Evolutionary conservation across 1,140 invertebrate genomes (phyloP).

Genomic region (Himalopsyche phryganea): DNA sequence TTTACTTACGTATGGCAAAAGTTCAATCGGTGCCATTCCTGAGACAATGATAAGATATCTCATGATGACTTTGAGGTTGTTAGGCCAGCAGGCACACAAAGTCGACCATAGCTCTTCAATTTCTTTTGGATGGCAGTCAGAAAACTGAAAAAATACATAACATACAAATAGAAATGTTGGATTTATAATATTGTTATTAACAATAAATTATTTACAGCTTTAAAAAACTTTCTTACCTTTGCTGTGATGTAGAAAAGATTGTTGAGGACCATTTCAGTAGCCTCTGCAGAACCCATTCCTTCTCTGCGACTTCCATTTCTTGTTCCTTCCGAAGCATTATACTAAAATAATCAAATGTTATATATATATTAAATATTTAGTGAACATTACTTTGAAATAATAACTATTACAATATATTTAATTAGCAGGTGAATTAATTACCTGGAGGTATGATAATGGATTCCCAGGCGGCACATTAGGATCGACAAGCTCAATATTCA

Average conservation of each 20-base stretch:
- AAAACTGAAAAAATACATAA: slow-evolving; percentile 70
- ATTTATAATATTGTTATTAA: too few relatives aligned
- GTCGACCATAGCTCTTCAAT: slow-evolving; percentile 95
- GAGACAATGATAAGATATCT: slow-evolving; percentile 96
- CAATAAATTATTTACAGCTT: background rate
- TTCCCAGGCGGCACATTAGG: slow-evolving; percentile 87
- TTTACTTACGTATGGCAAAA: slow-evolving; percentile 79
- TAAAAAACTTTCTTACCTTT: slow-evolving; percentile 61
- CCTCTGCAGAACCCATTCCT: slow-evolving; percentile 95
- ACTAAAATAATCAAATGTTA: slow-evolving; percentile 56
- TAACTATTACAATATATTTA: background rate
- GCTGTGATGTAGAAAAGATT: slow-evolving; percentile 98
- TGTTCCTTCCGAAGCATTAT: slow-evolving; percentile 67
- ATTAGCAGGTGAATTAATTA: slow-evolving; percentile 48
- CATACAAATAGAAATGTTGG: background rate
- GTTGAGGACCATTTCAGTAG: slow-evolving; percentile 99
- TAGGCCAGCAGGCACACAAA: slow-evolving; percentile 91
- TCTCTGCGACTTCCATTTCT: slow-evolving; percentile 66
- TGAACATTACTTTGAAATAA: background rate
- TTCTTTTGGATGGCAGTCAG: slow-evolving; percentile 91
- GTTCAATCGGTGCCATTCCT: slow-evolving; percentile 89
- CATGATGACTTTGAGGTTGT: slow-evolving; percentile 95
- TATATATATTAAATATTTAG: too few relatives aligned
- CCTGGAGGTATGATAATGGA: slow-evolving; percentile 77
- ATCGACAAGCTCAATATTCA: slow-evolving; percentile 98